Conservation (phyloP, 2,113 vertebrate genomes). For the Lophotis ruficrista region DNA sequence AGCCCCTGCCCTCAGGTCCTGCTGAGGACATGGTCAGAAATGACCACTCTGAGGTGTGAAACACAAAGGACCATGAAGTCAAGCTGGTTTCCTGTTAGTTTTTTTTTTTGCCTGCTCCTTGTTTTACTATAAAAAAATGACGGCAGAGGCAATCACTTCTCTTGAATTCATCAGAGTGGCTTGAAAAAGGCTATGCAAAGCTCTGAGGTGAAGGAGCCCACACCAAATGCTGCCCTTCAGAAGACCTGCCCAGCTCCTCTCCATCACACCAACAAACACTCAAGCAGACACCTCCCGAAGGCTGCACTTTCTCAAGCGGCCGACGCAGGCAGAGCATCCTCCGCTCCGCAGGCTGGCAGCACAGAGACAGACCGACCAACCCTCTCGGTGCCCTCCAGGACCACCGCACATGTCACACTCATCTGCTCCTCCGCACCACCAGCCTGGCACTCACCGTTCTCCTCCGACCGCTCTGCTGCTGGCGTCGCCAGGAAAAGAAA, state of each 20-base stretch:
- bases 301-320: not conserved
- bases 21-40: not conserved
- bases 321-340: not conserved
- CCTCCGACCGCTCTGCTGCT: constrained; percentile 36
- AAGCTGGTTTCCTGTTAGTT: not conserved
- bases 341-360: not conserved
- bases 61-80: not conserved
- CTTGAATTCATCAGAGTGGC: not conserved
- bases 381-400: not conserved
- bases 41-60: not conserved
- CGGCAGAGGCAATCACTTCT: not conserved
- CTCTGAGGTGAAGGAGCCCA: not conserved
- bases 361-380: not conserved
- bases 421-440: not conserved
- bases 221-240: not conserved
- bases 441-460: constrained; percentile 36
- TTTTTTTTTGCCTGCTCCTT: not conserved
- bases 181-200: not conserved
- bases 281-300: not conserved
- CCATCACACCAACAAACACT: not conserved
- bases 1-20: not conserved
- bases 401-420: not conserved
- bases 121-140: not conserved
- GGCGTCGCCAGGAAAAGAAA: constrained; percentile 26
- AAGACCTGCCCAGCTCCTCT: not conserved